Percentiles rank a stretch among this genome's conserved stretches.
Evolutionary conservation across 2,888 invertebrate genomes (phyloP).

Genomic region (Dilophus febrilis): DNA sequence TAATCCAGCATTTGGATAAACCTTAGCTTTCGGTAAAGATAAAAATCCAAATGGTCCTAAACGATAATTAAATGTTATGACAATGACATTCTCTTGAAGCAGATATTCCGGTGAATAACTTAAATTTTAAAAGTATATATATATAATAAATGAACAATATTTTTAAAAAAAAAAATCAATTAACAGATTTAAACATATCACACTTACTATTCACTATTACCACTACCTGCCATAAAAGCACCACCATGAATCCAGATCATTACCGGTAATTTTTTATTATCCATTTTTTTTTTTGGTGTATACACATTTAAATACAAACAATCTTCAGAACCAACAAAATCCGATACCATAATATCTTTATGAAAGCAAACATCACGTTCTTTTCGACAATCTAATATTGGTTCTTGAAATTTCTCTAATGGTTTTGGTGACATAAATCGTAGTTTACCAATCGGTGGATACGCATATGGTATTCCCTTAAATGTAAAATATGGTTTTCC

Average conservation of each 20-base stretch:
- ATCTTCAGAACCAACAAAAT: constrained; percentile 22
- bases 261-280: constrained; percentile 17
- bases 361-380: constrained; percentile 22
- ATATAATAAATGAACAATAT: neutral
- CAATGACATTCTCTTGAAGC: constrained; percentile 23
- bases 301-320: constrained; percentile 26
- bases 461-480: too few species aligned
- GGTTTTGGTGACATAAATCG: constrained; percentile 21
- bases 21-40: constrained; percentile 21
- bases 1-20: constrained; percentile 25
- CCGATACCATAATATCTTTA: constrained; percentile 16
- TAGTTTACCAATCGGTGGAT: too few species aligned
- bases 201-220: constrained; percentile 22
- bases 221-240: constrained; percentile 22
- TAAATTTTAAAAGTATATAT: neutral
- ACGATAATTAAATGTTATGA: constrained; percentile 26
- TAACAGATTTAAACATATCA: too few species aligned
- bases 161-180: too few species aligned
- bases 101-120: constrained; percentile 23
- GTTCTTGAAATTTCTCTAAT: constrained; percentile 17
- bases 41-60: constrained; percentile 26
- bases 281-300: constrained; percentile 15
- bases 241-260: constrained; percentile 30
- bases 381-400: constrained; percentile 21
- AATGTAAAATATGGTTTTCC: too few species aligned